Conservation (phyloP, 2,113 vertebrate genomes). For the Xiphophorus couchianus region DNA sequence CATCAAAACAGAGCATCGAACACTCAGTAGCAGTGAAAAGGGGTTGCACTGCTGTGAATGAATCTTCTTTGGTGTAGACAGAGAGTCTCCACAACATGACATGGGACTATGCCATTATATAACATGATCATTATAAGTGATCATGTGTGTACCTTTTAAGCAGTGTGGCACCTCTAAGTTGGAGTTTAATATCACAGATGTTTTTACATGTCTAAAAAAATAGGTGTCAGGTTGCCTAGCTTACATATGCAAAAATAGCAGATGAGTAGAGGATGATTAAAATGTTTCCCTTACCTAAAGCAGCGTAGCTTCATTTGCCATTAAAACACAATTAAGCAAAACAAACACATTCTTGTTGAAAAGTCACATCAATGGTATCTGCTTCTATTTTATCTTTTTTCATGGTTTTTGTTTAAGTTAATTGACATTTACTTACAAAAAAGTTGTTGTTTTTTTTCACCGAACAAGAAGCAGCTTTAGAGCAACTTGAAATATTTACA, state of each 20-base stretch:
- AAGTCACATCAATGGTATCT: background rate
- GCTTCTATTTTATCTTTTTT: background rate
- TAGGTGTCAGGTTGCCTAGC: too few relatives aligned
- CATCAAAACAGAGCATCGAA: too few relatives aligned
- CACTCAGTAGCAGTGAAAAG: too few relatives aligned
- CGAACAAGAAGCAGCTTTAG: slow-evolving; percentile 5
- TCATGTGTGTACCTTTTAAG: background rate
- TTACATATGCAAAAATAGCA: background rate
- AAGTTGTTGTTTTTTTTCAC: too few relatives aligned
- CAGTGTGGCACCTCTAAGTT: background rate
- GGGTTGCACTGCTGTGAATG: background rate
- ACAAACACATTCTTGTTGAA: too few relatives aligned
- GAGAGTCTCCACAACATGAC: background rate
- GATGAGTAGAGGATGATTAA: background rate
- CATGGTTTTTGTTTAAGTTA: too few relatives aligned
- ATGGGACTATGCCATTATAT: background rate
- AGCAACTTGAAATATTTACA: background rate
- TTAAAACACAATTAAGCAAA: too few relatives aligned
- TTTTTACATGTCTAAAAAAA: too few relatives aligned
- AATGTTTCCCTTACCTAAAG: too few relatives aligned
- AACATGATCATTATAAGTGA: background rate
- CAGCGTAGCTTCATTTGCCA: too few relatives aligned
- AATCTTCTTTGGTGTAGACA: background rate
- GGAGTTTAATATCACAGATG: background rate
- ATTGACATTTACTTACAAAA: too few relatives aligned